Evolutionary conservation across 2,888 invertebrate species (phyloP), one percentile per base, ranked within the genome.

Genomic region (Nasonovia ribisnigri): DNA sequence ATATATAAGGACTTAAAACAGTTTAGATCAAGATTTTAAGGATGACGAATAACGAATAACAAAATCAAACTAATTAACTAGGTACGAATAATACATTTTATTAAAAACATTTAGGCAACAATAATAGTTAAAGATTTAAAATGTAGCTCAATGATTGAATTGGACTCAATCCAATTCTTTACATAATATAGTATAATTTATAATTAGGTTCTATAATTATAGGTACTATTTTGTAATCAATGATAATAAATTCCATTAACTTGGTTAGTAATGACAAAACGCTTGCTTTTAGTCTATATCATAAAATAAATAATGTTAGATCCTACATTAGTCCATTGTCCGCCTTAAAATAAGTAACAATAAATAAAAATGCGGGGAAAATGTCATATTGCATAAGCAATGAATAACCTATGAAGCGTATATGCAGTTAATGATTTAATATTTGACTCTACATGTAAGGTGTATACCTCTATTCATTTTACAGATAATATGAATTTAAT

Each of bases 401-500:
- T 20, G 36, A 77, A 77, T 77, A 77, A 77, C 77, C n/a, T 20
- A 48, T 24, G 48, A 87, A 46, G 3, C 36, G 10, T 51, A 20
- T 48, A n/a, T 48, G 8, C n/a, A 51, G 5, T n/a, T 87, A 20
- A 87, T 87, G 51, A 36, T 87, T 87, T 87, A 87, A 87, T 87
- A 87, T 20, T 87, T 46, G 87, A 48, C 20, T 87, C n/a, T 26
- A 26, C 20, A 4, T 84, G 13, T 84, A 43, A 48, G 48, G 57
- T 67, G 67, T 77, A 20, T 77, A n/a, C n/a, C n/a, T n/a, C n/a
- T n/a, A 77, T 36, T 16, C 20, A 36, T 87, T 87, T 1, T 24
- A 48, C 36, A n/a, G 87, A 51, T 48, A 87, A n/a, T 51, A n/a
- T 20, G 16, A 48, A 51, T 87, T 87, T 87, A 48, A 51, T n/a